Conservation (phyloP, 2,888 invertebrate genomes). For the Epicampocera succincta region DNA sequence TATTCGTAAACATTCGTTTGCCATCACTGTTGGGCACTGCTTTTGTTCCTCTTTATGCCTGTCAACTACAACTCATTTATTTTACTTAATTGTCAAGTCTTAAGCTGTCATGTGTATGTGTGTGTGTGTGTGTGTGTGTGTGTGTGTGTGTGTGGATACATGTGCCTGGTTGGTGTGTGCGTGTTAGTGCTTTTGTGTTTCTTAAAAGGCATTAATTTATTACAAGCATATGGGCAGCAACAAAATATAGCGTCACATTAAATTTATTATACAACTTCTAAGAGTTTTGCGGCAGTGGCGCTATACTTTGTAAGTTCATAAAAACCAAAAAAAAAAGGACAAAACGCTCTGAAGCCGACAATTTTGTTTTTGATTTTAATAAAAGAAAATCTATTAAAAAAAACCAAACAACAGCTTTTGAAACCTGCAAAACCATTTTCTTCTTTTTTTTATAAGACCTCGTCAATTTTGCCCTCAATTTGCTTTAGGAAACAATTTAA, state of each 20-base stretch:
- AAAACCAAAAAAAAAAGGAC: too few species aligned
- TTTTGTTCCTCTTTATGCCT: conserved; percentile 55
- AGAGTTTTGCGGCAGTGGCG: too few species aligned
- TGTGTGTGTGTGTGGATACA: conserved; percentile 4
- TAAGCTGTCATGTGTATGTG: conserved; percentile 3
- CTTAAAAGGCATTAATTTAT: conserved; percentile 5
- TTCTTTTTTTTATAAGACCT: too few species aligned
- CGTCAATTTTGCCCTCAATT: too few species aligned
- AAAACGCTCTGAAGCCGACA: too few species aligned
- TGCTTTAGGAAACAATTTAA: too few species aligned
- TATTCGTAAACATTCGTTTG: conserved; percentile 10
- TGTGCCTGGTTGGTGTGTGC: too few species aligned
- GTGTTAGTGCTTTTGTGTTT: neutral
- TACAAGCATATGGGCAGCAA: neutral
- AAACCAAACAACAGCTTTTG: too few species aligned
- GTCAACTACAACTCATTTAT: conserved; percentile 76
- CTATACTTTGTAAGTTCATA: too few species aligned
- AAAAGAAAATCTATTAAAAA: too few species aligned
- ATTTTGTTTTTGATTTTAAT: too few species aligned
- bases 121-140: neutral
- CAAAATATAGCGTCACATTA: conserved; percentile 3
- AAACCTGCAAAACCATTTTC: too few species aligned
- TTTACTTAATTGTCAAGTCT: conserved; percentile 79
- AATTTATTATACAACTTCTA: conserved; percentile 3
- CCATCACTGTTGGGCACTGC: conserved; percentile 19